Evolutionary conservation across 2,888 invertebrate species (phyloP), one percentile per base, ranked within the genome.

Genomic region (Dicyrtoma fusca): DNA sequence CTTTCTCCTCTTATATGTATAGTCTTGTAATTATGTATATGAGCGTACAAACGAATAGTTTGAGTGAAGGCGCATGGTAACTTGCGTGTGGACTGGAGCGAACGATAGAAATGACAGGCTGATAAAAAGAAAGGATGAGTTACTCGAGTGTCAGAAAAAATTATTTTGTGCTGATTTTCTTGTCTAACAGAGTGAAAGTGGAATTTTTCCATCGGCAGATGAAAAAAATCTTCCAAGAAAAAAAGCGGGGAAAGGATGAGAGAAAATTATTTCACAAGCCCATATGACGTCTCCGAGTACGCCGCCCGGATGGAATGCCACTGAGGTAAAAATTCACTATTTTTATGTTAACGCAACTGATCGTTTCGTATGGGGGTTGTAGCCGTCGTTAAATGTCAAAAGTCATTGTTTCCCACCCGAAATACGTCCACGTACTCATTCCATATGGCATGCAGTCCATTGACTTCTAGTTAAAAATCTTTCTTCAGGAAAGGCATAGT

Each of bases 201-300:
- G 44, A 64, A 71, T 53, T 63, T 49, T 64, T 42, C 64, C 63
- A 26, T 71, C 51, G 65, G 57, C 64, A 64, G 45, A 66, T 70
- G 69, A 71, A 55, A 71, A 71, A 71, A 62, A 45, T 17, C 57
- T 64, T 63, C 42, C 57, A 55, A 26, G 59, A 59, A 61, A 72
- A 71, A 63, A 68, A 62, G 72, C 69, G 76, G 75, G 74, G 73
- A 75, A 78, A 80, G 78, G 80, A 79, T 80, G 78, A 79, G 75
- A 76, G 77, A 77, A 75, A 73, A 72, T 75, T 72, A 77, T 77
- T 78, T 75, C 73, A 76, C 68, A 74, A 77, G 77, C 70, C 76
- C 80, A 77, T 78, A 80, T 80, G 80, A 80, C 78, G 80, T 75
- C 80, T 77, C 74, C 75, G 76, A 75, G 72, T 65, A 69, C 75